Percentiles rank a stretch among this genome's conserved stretches.
phyloP scores from a whole-genome alignment of 2,888 invertebrate genomes.

The Lasioglossum morio region DNA sequence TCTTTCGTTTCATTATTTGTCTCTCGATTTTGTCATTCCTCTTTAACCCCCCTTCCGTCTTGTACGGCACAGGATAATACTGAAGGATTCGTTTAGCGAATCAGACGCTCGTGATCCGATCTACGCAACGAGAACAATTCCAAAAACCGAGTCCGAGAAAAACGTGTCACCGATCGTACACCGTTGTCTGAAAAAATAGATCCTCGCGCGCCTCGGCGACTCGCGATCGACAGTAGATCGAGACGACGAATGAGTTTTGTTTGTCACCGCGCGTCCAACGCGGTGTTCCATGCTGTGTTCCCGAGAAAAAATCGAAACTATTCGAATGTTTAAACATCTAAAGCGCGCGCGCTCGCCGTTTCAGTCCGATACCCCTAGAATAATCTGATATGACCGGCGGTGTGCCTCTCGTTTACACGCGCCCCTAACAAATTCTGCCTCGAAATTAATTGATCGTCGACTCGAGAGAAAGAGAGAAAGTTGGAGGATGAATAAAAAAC shows the following conservation, averaged over 20 bases:
- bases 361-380: conserved; percentile 52
- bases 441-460: background rate
- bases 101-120: conserved; percentile 34
- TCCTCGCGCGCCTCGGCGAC: conserved; percentile 12
- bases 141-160: conserved; percentile 22
- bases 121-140: conserved; percentile 28
- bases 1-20: background rate
- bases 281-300: background rate
- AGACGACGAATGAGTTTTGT: background rate
- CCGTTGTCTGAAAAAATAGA: conserved; percentile 20
- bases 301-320: background rate
- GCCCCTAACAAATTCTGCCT: conserved; percentile 28
- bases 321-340: background rate
- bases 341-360: conserved; percentile 32
- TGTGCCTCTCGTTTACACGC: conserved; percentile 21
- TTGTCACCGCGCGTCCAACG: background rate
- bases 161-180: conserved; percentile 13
- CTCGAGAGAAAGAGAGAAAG: background rate
- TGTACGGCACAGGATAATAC: conserved; percentile 64
- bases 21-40: background rate
- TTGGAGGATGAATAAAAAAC: background rate
- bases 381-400: conserved; percentile 63
- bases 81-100: conserved; percentile 52
- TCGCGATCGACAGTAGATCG: conserved; percentile 3
- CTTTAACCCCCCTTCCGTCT: background rate